These are phyloP conservation scores for Rallus limicola DNA, from an alignment of 2,113 vertebrate species.

Conservation along the genomic window DNA sequence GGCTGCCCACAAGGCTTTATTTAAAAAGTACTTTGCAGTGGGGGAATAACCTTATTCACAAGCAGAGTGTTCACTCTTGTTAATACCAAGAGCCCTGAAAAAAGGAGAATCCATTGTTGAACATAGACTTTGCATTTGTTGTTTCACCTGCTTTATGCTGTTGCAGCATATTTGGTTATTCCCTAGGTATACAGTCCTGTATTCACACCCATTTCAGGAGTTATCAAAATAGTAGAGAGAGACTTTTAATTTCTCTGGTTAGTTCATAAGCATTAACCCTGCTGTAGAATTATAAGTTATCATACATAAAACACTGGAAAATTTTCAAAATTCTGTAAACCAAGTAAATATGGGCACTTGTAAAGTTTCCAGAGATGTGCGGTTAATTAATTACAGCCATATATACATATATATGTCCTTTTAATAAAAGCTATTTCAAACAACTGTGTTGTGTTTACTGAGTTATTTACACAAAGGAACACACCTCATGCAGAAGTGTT, in stretches of 20 bases:
- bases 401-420: fast-evolving
- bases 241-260: neutral
- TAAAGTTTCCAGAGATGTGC: neutral
- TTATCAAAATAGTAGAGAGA: neutral
- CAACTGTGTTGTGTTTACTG: neutral
- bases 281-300: neutral
- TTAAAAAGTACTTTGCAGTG: neutral
- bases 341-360: neutral
- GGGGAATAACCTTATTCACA: neutral
- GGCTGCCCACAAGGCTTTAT: neutral
- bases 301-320: neutral
- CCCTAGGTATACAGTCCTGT: neutral
- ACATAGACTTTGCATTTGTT: neutral
- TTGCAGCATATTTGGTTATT: neutral
- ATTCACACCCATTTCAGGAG: neutral
- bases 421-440: neutral
- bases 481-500: neutral
- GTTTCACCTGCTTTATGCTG: neutral
- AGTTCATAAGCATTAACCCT: neutral
- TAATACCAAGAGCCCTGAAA: neutral
- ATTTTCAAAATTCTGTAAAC: neutral
- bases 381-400: neutral
- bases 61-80: neutral
- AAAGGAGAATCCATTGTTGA: neutral
- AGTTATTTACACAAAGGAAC: neutral